Base-by-base conservation (phyloP, 2,888 invertebrate species). In the Girardia tigrina region DNA sequence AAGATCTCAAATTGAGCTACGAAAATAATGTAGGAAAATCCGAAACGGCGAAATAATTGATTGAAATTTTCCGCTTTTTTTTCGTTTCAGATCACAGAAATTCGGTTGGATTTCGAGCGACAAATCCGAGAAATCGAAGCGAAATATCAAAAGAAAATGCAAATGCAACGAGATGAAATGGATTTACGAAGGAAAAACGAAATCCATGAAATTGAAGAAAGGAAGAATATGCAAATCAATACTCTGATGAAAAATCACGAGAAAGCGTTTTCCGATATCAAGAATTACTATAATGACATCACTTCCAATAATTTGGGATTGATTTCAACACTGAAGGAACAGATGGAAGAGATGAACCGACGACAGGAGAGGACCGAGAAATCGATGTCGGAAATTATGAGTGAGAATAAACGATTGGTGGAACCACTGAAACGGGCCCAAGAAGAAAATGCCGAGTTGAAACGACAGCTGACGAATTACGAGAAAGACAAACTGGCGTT, bases 241-340 rank as follows among this genome's bases (percentile, higher is more conserved):
- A 89, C 89, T 42, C 84, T 94, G 77, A 90, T 91, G 78, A 83
- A 83, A 79, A 89, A 90, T 80, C 93, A 95, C 81, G 91, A 92
- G 78, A 88, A 88, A 79, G 90, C 91, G 0, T 91, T 92, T 82
- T 87, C 88, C 70, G 91, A 94, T 82, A 89, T 94, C 85, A 94
- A 93, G 83, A 91, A 90, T 83, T 94, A 94, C 85, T 95, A 94
- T 82, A 93, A 93, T 81, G 92, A 94, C 80, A 93, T 94, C 74
- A 92, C 92, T 0, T 86, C 92, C 16, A 94, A 94, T 83, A 94
- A 94, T 85, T 86, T 94, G 78, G 91, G 92, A 0, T 86, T 94
- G 0, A 94, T 94, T 77, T 90, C 90, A 82, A 90, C 90, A 79
- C 86, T 94, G 36, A 94, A 94, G 82, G 83, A 83, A 79, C 82